Base-by-base conservation (phyloP, 2,113 vertebrate species). In the Sporophila hypoxantha region DNA sequence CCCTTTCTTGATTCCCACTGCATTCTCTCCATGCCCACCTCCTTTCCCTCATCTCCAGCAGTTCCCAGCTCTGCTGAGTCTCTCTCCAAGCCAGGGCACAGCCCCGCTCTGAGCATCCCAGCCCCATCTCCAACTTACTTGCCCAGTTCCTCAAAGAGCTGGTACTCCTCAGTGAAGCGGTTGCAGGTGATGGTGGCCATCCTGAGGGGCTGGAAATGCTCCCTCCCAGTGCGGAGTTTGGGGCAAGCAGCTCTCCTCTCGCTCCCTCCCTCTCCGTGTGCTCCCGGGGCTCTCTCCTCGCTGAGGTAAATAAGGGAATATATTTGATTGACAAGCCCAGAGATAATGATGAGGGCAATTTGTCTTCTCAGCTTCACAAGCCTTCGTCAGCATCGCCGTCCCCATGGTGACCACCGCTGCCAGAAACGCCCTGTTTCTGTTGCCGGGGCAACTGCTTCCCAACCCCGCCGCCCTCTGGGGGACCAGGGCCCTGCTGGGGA, bases 121-220 rank as follows among this genome's bases (percentile, higher is more conserved):
- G 30, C 73, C 79, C 82, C 20, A 0, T 91, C 88, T 90, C 76
- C 90, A 95, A 98, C 98, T 98, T 98, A 98, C 98, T 98, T 98
- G 95, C 98, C 98, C 96, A 98, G 96, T 97, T 98, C 98, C 94
- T 98, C 98, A 26, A 98, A 98, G 92, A 98, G 97, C 98, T 98
- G 98, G 89, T 97, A 98, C 95, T 98, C 98, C 97, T 98, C 98
- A 1, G 98, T 98, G 97, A 98, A 98, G 70, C 98, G 98, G 62
- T 97, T 98, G 96, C 98, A 98, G 96, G 98, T 98, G 96, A 98
- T 98, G 96, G 98, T 98, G 87, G 98, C 98, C 98, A 98, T 98
- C 95, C 96, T 95, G 90, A 91, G 85, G 80, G 93, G 89, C 87
- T 95, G 82, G 78, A 89, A 94, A 94, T 76, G 86, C 92, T 93